phyloP scores from a whole-genome alignment of 2,797 vertebrate genomes.

The Anabas testudineus region DNA sequence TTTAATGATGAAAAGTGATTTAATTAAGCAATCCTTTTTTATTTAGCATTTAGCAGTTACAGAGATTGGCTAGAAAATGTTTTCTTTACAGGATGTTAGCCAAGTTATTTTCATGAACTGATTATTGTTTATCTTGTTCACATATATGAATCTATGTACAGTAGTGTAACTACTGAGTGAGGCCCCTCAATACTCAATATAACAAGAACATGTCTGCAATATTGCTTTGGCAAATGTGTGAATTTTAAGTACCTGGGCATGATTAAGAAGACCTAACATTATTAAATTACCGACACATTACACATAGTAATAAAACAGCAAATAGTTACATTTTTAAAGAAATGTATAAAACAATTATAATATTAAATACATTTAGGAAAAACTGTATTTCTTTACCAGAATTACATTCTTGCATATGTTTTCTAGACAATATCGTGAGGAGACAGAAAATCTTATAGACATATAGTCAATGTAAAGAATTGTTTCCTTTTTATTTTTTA shows the following conservation, averaged over 20 bases:
- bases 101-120: neutral
- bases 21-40: neutral
- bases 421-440: neutral
- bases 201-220: neutral
- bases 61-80: neutral
- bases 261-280: neutral
- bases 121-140: neutral
- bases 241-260: neutral
- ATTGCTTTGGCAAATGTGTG: neutral
- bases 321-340: too few relatives aligned
- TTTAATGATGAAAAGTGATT: too few relatives aligned
- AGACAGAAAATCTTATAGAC: neutral
- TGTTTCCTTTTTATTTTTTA: slow-evolving; percentile 20
- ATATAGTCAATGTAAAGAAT: too few relatives aligned
- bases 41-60: neutral
- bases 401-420: neutral
- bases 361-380: too few relatives aligned
- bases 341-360: too few relatives aligned
- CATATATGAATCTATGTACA: neutral
- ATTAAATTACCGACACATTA: neutral
- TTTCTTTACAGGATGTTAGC: neutral
- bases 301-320: too few relatives aligned
- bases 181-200: neutral
- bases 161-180: rapidly evolving
- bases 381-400: neutral